A percentile compares a stretch with the other conserved stretches of the same genome.
Evolutionary conservation across 2,113 vertebrate species (phyloP).

Genomic region (Oncorhynchus tshawytscha): DNA sequence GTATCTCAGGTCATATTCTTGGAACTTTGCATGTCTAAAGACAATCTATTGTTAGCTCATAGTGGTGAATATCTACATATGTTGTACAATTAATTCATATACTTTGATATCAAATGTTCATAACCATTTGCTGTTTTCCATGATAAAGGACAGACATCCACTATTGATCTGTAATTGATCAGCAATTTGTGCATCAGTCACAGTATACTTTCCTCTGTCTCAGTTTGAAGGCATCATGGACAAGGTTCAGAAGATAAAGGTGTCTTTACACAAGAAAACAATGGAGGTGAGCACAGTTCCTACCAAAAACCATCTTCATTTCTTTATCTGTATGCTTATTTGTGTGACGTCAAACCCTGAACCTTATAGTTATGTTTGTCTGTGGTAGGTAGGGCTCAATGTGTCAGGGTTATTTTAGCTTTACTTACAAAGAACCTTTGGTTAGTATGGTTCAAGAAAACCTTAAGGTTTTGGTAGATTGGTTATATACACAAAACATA

Average conservation of each 20-base stretch:
- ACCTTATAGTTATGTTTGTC: no score
- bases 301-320: background rate
- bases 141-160: background rate
- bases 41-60: no score
- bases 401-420: background rate
- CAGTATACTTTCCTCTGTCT: background rate
- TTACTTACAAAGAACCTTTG: background rate
- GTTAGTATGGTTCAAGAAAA: background rate
- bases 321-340: background rate
- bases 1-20: no score
- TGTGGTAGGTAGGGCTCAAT: no score
- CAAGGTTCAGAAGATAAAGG: conserved; percentile 86
- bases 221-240: conserved; percentile 90
- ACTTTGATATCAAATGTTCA: no score
- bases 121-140: no score
- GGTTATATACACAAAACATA: no score
- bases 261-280: conserved; percentile 87
- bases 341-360: background rate
- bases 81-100: no score
- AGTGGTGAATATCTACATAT: no score
- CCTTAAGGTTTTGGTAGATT: no score
- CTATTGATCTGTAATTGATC: background rate
- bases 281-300: conserved; percentile 79
- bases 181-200: background rate
- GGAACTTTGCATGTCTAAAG: no score